phyloP scores from a whole-genome alignment of 2,888 invertebrate genomes.

The Oxytorus armatus region DNA sequence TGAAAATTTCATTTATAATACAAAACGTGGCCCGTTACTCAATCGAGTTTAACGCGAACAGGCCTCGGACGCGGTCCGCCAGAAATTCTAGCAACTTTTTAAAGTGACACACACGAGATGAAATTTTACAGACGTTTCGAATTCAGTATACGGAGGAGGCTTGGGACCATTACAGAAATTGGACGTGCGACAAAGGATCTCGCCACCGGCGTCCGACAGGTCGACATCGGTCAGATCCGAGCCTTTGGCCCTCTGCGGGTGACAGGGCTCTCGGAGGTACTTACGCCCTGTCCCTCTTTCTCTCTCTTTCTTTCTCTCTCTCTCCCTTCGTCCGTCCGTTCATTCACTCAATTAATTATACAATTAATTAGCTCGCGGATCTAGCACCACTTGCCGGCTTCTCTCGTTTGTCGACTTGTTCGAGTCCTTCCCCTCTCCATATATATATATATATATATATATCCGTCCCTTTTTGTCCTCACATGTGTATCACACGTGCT shows the following conservation, averaged over 20 bases:
- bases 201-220: conserved; percentile 69
- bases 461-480: conserved; percentile 21
- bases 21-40: too few species aligned
- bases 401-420: conserved; percentile 37
- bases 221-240: conserved; percentile 73
- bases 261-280: conserved; percentile 72
- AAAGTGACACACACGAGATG: too few species aligned
- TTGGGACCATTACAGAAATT: conserved; percentile 42
- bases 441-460: too few species aligned
- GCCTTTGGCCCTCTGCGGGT: conserved; percentile 69
- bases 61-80: conserved; percentile 1
- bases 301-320: conserved; percentile 12
- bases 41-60: not conserved
- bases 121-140: conserved; percentile 48
- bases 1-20: too few species aligned
- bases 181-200: conserved; percentile 70
- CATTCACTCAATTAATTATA: conserved; percentile 75
- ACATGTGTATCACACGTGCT: conserved; percentile 24
- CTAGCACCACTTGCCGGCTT: conserved; percentile 63
- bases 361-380: conserved; percentile 74
- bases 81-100: conserved; percentile 9
- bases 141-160: conserved; percentile 54
- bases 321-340: conserved; percentile 54
- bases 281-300: conserved; percentile 70
- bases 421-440: conserved; percentile 38